Conservation (phyloP, 2,888 invertebrate genomes). For the Cremastobaeus sp. region DNA sequence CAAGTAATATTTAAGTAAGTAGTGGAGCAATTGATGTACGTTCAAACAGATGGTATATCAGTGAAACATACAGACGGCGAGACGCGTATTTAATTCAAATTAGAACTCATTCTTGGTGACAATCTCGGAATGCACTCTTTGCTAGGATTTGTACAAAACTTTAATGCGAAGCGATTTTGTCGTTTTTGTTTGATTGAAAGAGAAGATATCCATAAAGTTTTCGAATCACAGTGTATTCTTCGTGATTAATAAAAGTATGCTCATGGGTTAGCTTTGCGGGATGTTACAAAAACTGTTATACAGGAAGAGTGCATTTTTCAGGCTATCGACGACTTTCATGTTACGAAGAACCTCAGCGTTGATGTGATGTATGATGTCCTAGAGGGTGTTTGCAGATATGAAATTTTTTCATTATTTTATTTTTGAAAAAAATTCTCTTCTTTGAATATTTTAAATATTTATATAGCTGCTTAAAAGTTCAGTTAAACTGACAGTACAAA, state of each 20-base stretch:
- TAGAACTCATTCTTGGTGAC: slow-evolving; percentile 46
- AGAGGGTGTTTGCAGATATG: slow-evolving; percentile 28
- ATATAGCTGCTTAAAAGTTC: too few species aligned
- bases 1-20: too few species aligned
- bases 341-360: slow-evolving; percentile 22
- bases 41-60: slow-evolving; percentile 9
- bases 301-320: slow-evolving; percentile 3
- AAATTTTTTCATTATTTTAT: slow-evolving; percentile 41
- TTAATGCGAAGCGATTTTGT: slow-evolving; percentile 33
- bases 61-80: slow-evolving; percentile 36
- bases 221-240: not conserved
- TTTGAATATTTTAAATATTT: slow-evolving; percentile 21
- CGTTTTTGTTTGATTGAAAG: slow-evolving; percentile 32
- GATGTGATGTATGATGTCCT: slow-evolving; percentile 48
- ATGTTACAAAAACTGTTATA: not conserved
- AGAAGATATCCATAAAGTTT: slow-evolving; percentile 1
- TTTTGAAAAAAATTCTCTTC: slow-evolving; percentile 37
- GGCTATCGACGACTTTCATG: slow-evolving; percentile 14
- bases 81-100: slow-evolving; percentile 38
- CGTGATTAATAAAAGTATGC: not conserved
- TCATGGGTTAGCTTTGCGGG: too few species aligned
- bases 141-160: slow-evolving; percentile 34
- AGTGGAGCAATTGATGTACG: too few species aligned
- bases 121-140: slow-evolving; percentile 39
- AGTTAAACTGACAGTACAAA: too few species aligned